phyloP scores from a whole-genome alignment of 1,140 invertebrate species.

The Uloborus diversus region DNA sequence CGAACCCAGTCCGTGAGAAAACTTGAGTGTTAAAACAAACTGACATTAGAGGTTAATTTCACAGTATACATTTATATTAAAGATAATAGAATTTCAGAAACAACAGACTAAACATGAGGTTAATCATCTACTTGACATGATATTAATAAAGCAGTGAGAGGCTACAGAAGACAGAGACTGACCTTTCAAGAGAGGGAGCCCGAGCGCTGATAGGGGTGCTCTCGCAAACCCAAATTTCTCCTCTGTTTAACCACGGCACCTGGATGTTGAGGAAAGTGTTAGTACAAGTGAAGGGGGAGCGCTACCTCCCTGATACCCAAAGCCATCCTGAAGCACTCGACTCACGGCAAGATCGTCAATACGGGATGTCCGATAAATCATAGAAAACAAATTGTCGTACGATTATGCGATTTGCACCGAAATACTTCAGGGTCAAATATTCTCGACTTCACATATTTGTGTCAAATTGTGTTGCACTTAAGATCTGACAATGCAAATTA shows the following conservation, averaged over 20 bases:
- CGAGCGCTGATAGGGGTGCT: slow-evolving; percentile 57
- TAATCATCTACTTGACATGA: neutral
- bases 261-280: slow-evolving; percentile 40
- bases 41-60: neutral
- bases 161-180: slow-evolving; percentile 49
- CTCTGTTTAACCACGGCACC: slow-evolving; percentile 56
- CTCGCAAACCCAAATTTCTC: slow-evolving; percentile 54
- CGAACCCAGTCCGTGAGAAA: neutral
- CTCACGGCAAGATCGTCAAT: too few species aligned
- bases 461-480: too few species aligned
- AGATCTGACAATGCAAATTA: too few species aligned
- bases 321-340: too few species aligned
- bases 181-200: slow-evolving; percentile 54
- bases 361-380: too few species aligned
- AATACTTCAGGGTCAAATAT: too few species aligned
- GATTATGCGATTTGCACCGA: too few species aligned
- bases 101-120: slow-evolving; percentile 31
- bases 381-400: too few species aligned
- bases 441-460: too few species aligned
- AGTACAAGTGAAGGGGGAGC: too few species aligned
- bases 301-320: too few species aligned
- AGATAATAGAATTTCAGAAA: neutral
- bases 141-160: too few species aligned
- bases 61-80: neutral
- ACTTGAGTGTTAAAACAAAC: neutral